Evolutionary conservation across 1,140 invertebrate genomes (phyloP), one percentile per base, ranked within the genome.

Genomic region (Bombus turneri): DNA sequence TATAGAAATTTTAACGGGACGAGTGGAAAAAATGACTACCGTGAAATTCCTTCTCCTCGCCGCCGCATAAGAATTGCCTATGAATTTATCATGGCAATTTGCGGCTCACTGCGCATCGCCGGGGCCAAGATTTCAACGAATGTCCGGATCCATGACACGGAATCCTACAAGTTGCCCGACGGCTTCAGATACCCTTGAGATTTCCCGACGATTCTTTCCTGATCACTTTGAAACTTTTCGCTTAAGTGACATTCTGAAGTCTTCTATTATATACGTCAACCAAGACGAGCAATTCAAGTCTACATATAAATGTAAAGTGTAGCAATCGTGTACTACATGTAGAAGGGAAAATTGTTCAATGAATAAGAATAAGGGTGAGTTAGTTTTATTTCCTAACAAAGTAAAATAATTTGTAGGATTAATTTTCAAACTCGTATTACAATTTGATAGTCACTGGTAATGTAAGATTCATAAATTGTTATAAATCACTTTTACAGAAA

Each of bases 81-180:
- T 91, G 90, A 91, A 91, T 91, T 91, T 91, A 89, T 91, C 85
- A 91, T 91, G 69, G 76, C 86, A 82, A 87, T 89, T 89, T 86
- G 75, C 90, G 83, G 81, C 77, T 62, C 66, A 72, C 43, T 78
- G 86, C 68, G 57, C 86, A 80, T 74, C 69, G 39, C 39, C 31
- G 81, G 82, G 34, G 81, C 66, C 84, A 83, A 80, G 68, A 83
- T 85, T 88, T 90, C 78, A 79, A 66, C 85, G 77, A 88, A 88
- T 90, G 87, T 90, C 68, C 83, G 74, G 71, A 88, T 86, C 31
- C 79, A 73, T 76, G 82, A 89, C 86, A 72, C 39, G 85, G 83
- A 91, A 89, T 91, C 85, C 80, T 87, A 91, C 89, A 91, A 91
- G 89, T 89, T 89, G 87, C 82, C 43, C 80, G 87, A 88, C 73